phyloP scores from a whole-genome alignment of 1,140 invertebrate species.

The Maconellicoccus hirsutus region DNA sequence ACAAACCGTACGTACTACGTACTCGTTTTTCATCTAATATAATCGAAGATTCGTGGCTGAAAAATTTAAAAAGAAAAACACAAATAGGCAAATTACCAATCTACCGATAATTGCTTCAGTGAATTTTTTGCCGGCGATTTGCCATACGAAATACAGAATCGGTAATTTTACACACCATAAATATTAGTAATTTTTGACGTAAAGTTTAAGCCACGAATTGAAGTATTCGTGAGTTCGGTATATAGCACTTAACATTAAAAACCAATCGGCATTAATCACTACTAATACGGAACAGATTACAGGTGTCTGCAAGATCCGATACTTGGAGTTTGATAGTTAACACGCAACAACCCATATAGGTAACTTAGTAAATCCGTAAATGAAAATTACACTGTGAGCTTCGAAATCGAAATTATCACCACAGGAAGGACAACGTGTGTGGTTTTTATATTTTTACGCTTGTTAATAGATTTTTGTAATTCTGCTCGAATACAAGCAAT shows the following conservation, averaged over 20 bases:
- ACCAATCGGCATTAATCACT: slow-evolving; percentile 4
- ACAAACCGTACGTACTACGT: too few species aligned
- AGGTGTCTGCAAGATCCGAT: not conserved
- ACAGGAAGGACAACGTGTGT: slow-evolving; percentile 14
- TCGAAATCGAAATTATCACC: slow-evolving; percentile 16
- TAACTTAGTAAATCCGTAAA: slow-evolving; percentile 4
- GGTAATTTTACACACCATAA: not conserved
- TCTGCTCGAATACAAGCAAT: slow-evolving; percentile 11
- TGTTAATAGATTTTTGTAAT: slow-evolving; percentile 23
- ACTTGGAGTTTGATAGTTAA: not conserved
- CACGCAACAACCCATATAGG: not conserved
- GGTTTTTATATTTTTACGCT: slow-evolving; percentile 6
- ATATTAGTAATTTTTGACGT: not conserved
- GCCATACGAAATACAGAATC: too few species aligned
- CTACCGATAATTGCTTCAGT: too few species aligned
- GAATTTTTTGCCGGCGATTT: too few species aligned
- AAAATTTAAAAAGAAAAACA: too few species aligned
- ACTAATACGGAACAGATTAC: not conserved
- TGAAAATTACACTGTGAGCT: not conserved
- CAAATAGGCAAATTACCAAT: too few species aligned
- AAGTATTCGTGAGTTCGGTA: not conserved
- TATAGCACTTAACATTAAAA: not conserved
- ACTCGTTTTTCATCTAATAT: too few species aligned
- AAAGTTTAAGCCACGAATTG: not conserved
- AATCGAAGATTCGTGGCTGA: too few species aligned